phyloP scores from a whole-genome alignment of 2,113 vertebrate genomes.

The Aptenodytes forsteri region DNA sequence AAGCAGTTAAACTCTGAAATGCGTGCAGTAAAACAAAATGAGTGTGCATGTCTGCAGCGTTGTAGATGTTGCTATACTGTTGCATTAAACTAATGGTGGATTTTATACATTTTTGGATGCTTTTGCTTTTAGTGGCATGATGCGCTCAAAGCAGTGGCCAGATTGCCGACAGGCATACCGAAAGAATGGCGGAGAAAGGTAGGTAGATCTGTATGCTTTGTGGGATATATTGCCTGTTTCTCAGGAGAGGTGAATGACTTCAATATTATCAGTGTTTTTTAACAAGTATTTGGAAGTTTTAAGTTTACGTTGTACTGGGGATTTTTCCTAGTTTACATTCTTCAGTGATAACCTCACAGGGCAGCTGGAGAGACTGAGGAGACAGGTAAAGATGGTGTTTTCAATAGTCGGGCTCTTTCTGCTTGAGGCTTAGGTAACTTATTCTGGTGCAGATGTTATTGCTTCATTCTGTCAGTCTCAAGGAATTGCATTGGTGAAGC shows the following conservation, averaged over 20 bases:
- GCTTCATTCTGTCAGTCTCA: not conserved
- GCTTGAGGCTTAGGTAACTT: not conserved
- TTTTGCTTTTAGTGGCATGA: slow-evolving; percentile 90
- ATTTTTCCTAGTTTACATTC: not conserved
- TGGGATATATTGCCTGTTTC: not conserved
- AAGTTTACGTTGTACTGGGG: not conserved
- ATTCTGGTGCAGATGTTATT: not conserved
- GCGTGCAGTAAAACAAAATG: not conserved
- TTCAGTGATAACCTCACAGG: not conserved
- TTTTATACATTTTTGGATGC: not conserved
- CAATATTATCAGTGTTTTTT: not conserved
- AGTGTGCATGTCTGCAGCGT: not conserved
- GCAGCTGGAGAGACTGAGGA: not conserved
- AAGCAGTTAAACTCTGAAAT: not conserved
- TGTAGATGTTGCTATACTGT: not conserved
- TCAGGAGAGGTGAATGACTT: not conserved
- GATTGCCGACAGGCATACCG: slow-evolving; percentile 92
- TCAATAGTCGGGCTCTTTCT: not conserved
- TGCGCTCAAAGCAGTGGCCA: slow-evolving; percentile 94
- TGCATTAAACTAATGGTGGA: not conserved
- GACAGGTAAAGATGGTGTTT: not conserved
- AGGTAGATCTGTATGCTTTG: not conserved
- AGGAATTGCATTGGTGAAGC: not conserved
- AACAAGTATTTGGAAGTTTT: not conserved
- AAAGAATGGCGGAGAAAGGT: slow-evolving; percentile 98